Evolutionary conservation across 2,797 vertebrate genomes (phyloP), one percentile per base, ranked within the genome.

Genomic region (Cirrhinus molitorella): DNA sequence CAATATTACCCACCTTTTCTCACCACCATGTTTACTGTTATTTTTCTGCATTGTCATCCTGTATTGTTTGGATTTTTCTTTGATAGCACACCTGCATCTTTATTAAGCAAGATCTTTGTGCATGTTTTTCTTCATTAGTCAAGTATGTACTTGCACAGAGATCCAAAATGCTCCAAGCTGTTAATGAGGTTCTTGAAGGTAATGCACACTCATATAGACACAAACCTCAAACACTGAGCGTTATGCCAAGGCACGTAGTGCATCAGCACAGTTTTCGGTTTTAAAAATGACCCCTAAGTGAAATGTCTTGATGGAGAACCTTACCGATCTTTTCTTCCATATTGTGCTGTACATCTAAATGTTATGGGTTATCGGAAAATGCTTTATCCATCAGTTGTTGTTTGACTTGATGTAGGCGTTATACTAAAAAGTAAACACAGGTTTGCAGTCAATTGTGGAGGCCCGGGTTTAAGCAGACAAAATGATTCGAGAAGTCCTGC

Each of bases 21-120:
- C 66, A 28, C 25, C 12, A 28, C 23, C 37, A 59, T 71, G 37
- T 59, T 37, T 17, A 25, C 37, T 34, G 12, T 71, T 71, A 47
- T 59, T 45, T 23, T n/a, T 80, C 53, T 71, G 40, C 79, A 61
- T n/a, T 80, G 79, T 53, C 5, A 57, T 21, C 9, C 23, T 13
- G 11, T 71, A 45, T 61, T 31, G 66, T 53, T 80, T 55, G 10
- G 25, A 21, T 45, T 23, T 9, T 17, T 47, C n/a, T 71, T 61
- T 53, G 53, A 31, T 21, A 21, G 57, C 31, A 84, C 83, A 57
- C 83, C 49, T 85, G 71, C 70, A 47, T 68, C 21, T 75, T 80
- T 75, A 47, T 61, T 37, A 47, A 84, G 76, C 31, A 12, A 11
- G 5, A 37, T 79, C 45, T 53, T n/a, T 78, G 34, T 65, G 25